Conservation (phyloP, 1,140 invertebrate genomes). For the Pseudomyrmex flavicornis region DNA sequence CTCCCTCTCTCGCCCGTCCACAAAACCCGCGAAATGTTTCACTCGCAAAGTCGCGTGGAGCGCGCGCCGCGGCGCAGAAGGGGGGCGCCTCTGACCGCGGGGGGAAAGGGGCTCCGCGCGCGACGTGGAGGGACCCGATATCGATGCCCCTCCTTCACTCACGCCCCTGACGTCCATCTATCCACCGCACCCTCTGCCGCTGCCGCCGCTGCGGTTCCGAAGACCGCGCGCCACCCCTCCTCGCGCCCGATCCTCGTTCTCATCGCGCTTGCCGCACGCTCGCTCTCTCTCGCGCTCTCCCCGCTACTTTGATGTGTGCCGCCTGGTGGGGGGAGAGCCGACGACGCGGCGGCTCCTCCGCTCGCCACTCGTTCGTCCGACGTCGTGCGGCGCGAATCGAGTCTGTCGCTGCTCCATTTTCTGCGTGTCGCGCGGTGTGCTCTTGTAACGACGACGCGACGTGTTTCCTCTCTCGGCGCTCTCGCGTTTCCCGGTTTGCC, state of each 20-base stretch:
- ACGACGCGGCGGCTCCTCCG: conserved; percentile 66
- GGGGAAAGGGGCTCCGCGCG: conserved; percentile 62
- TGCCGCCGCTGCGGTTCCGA: conserved; percentile 59
- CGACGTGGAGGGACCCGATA: conserved; percentile 66
- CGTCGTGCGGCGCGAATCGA: conserved; percentile 81
- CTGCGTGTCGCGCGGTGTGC: conserved; percentile 64
- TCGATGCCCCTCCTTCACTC: conserved; percentile 81
- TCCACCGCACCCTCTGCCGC: conserved; percentile 57
- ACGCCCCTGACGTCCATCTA: conserved; percentile 79
- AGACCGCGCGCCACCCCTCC: conserved; percentile 66
- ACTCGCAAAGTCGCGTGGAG: conserved; percentile 78
- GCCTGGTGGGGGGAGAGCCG: conserved; percentile 74
- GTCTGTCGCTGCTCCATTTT: conserved; percentile 49
- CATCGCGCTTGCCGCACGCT: background rate
- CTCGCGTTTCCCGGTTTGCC: conserved; percentile 26
- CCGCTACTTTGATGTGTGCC: conserved; percentile 51
- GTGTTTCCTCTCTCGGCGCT: background rate
- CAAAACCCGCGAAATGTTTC: conserved; percentile 84
- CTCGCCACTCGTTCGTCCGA: conserved; percentile 83
- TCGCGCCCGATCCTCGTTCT: conserved; percentile 44
- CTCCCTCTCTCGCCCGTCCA: conserved; percentile 66
- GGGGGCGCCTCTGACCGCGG: conserved; percentile 32
- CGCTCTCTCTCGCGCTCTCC: conserved; percentile 35
- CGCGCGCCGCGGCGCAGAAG: conserved; percentile 55
- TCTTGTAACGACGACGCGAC: conserved; percentile 6